These are phyloP conservation scores for Haliclona indistincta DNA, from an alignment of 37 sponge, comb jelly and placozoan genomes.

Conservation along the genomic window DNA sequence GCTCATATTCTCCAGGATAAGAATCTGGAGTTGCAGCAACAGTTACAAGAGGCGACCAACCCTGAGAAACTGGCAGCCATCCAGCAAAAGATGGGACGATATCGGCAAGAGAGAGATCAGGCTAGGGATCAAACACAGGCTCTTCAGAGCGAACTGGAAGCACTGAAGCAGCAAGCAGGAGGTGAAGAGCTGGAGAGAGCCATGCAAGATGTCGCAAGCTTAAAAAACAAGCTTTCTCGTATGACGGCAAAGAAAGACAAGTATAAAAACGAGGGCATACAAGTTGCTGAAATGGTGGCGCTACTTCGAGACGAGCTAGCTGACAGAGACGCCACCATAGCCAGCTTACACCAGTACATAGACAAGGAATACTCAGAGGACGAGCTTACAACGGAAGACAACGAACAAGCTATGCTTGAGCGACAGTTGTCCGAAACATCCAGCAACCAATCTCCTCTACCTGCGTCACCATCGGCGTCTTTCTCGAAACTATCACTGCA, in stretches of 20 bases:
- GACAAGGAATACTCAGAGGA: too few species aligned
- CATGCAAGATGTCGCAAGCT: not conserved
- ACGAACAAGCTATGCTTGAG: too few species aligned
- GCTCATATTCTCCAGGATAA: not conserved
- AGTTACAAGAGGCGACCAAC: constrained; percentile 34
- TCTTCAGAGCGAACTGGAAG: constrained; percentile 5
- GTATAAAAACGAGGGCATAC: not conserved
- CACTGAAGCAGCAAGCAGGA: not conserved
- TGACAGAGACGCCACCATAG: not conserved
- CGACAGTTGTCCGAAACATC: too few species aligned
- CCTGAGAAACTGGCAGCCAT: constrained; percentile 18
- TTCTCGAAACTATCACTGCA: too few species aligned
- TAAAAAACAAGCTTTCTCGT: not conserved
- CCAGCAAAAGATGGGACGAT: constrained; percentile 25
- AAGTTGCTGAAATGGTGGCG: not conserved
- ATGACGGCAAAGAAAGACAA: not conserved
- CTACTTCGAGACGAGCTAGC: too few species aligned
- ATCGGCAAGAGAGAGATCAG: constrained; percentile 44
- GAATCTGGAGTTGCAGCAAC: constrained; percentile 29
- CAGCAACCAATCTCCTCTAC: too few species aligned
- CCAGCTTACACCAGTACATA: too few species aligned
- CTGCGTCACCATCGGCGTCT: too few species aligned
- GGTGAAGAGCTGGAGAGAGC: not conserved
- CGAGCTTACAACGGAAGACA: too few species aligned
- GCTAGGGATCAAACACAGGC: constrained; percentile 11